Percentiles rank a stretch among this genome's conserved stretches.
phyloP scores from a whole-genome alignment of 2,797 vertebrate genomes.

The Cossypha niveicapilla region DNA sequence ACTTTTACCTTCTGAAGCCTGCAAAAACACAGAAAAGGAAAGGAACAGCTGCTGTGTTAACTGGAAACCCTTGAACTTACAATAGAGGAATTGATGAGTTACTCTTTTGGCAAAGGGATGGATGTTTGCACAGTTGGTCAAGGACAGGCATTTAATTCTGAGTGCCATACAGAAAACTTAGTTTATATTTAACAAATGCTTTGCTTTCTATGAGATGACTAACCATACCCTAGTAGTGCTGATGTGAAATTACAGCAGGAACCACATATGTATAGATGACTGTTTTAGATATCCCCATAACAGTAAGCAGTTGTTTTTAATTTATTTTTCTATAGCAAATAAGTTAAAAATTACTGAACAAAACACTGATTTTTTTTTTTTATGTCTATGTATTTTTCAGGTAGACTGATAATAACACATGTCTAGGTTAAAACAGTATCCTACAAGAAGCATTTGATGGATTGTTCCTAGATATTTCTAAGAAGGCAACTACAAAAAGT shows the following conservation, averaged over 20 bases:
- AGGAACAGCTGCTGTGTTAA: not conserved
- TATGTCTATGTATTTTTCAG: constrained; percentile 63
- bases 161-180: not conserved
- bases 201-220: not conserved
- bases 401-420: constrained; percentile 74
- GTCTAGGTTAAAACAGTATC: constrained; percentile 59
- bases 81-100: not conserved
- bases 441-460: constrained; percentile 74
- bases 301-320: not conserved
- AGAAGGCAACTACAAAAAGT: constrained; percentile 68
- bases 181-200: not conserved
- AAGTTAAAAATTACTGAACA: not conserved
- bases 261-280: not conserved
- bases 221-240: not conserved
- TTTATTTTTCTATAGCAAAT: not conserved
- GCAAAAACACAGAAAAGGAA: not conserved
- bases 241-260: not conserved
- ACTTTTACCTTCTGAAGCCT: not conserved
- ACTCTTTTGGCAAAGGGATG: not conserved
- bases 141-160: not conserved
- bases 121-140: not conserved
- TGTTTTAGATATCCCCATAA: not conserved
- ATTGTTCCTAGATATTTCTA: constrained; percentile 76
- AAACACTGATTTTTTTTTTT: not conserved
- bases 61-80: not conserved